Percentiles rank a stretch among this genome's conserved stretches.
Conservation (phyloP, 2,888 invertebrate genomes). For the Anodontia alba region DNA sequence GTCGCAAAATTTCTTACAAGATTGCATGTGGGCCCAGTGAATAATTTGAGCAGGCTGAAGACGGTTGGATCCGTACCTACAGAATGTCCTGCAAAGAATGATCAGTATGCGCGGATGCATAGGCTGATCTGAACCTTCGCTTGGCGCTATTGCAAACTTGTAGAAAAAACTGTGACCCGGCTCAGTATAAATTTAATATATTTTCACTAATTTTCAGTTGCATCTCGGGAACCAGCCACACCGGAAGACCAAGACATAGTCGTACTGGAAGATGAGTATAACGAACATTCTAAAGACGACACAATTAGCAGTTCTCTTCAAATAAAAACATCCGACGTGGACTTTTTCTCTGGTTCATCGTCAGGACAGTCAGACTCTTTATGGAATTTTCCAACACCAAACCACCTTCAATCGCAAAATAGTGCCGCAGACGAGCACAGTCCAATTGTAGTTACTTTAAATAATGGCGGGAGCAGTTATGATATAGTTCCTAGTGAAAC, state of each 20-base stretch:
- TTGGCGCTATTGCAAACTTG: no score
- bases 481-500: not conserved
- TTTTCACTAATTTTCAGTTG: conserved; percentile 24
- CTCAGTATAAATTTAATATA: not conserved
- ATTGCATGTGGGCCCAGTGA: no score
- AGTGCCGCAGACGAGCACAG: not conserved
- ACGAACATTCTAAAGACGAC: not conserved
- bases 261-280: conserved; percentile 35
- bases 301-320: conserved; percentile 46
- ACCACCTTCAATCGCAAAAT: not conserved
- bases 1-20: no score
- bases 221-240: conserved; percentile 20
- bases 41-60: no score
- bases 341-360: conserved; percentile 23
- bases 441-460: not conserved
- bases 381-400: not conserved
- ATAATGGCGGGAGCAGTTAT: not conserved
- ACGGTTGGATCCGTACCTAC: no score
- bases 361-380: not conserved
- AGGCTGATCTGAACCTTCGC: no score
- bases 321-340: conserved; percentile 45
- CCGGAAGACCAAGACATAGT: conserved; percentile 44
- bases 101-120: no score
- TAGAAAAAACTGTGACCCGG: no score
- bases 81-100: no score